Conservation (phyloP, 1,140 invertebrate genomes). For the Trachymyrmex septentrionalis region DNA sequence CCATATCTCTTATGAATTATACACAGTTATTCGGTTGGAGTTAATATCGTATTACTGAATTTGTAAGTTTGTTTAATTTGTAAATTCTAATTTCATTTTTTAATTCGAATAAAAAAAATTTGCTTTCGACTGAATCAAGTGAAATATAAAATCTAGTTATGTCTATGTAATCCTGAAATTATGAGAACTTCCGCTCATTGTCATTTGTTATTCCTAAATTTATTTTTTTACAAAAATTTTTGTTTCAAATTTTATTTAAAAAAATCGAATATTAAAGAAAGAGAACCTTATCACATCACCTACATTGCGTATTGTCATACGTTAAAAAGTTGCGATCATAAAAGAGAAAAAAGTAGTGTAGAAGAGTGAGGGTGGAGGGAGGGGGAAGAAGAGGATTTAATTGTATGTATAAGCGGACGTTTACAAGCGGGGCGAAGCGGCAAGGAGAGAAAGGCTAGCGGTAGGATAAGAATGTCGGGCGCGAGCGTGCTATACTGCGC, state of each 20-base stretch:
- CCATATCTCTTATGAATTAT: conserved; percentile 24
- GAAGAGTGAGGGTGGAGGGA: background rate
- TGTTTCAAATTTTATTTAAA: background rate
- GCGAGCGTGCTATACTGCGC: background rate
- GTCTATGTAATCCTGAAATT: background rate
- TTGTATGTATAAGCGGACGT: conserved; percentile 66
- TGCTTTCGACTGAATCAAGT: background rate
- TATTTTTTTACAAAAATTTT: background rate
- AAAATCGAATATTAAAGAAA: background rate
- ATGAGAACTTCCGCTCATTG: background rate
- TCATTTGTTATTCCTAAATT: background rate
- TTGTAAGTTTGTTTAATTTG: background rate
- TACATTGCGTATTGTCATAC: background rate
- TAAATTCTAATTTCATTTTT: background rate
- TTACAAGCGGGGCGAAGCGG: background rate
- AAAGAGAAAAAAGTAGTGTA: conserved; percentile 25
- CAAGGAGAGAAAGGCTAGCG: conserved; percentile 57
- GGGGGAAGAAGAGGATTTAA: conserved; percentile 55
- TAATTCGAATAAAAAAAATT: background rate
- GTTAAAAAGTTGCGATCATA: conserved; percentile 15
- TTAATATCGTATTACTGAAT: background rate
- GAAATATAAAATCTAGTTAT: background rate
- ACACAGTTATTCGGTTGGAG: background rate
- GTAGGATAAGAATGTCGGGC: conserved; percentile 73
- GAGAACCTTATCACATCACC: background rate